These are phyloP conservation scores for Dusona sp. DNA, from an alignment of 2,888 invertebrate species.

Conservation along the genomic window DNA sequence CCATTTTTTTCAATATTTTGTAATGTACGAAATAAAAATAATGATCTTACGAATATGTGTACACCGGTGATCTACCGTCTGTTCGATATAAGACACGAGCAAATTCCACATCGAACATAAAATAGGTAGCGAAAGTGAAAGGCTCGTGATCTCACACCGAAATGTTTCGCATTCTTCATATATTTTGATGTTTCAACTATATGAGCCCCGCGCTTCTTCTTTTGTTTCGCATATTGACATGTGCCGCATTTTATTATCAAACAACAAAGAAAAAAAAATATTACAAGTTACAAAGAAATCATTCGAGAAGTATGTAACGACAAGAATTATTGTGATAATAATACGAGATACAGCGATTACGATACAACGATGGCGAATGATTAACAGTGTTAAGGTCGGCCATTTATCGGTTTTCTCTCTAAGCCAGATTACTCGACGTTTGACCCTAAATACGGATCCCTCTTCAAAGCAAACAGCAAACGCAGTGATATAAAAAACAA, in stretches of 20 bases:
- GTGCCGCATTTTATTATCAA: not conserved
- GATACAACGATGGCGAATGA: not conserved
- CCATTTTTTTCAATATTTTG: conserved; percentile 5
- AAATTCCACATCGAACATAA: not conserved
- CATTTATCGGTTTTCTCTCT: not conserved
- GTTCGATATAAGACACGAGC: not conserved
- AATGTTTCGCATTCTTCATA: conserved; percentile 58
- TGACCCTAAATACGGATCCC: not conserved
- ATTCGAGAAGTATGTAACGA: not conserved
- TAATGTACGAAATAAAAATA: conserved; percentile 9
- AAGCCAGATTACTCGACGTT: not conserved
- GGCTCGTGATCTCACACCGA: conserved; percentile 61
- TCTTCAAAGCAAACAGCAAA: not conserved
- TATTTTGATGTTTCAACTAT: not conserved
- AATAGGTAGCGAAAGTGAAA: conserved; percentile 62
- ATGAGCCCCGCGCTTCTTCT: not conserved
- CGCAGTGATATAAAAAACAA: not conserved
- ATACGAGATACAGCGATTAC: not conserved
- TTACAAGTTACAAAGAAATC: not conserved
- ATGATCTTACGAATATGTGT: not conserved
- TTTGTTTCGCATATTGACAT: not conserved
- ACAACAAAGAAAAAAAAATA: not conserved
- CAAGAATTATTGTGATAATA: conserved; percentile 6
- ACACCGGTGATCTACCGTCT: not conserved
- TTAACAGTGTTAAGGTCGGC: not conserved